These are phyloP conservation scores for Stegana nigrithorax DNA, from an alignment of 2,888 invertebrate genomes.

Conservation along the genomic window DNA sequence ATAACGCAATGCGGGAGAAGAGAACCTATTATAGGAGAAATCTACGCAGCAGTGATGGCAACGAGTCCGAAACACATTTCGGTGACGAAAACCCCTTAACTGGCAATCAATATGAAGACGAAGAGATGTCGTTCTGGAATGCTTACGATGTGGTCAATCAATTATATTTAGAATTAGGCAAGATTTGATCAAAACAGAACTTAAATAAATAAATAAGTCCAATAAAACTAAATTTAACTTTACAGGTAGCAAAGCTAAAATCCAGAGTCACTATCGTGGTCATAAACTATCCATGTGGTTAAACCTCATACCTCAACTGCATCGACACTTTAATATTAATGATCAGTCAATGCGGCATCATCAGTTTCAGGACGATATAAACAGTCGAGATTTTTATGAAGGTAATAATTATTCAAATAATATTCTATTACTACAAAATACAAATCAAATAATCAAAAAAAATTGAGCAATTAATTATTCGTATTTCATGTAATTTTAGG, in stretches of 20 bases:
- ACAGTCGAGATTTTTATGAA: slow-evolving; percentile 75
- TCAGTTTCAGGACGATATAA: slow-evolving; percentile 81
- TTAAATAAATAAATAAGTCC: neutral
- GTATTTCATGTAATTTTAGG: slow-evolving; percentile 69
- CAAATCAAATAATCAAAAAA: neutral
- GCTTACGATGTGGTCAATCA: slow-evolving; percentile 92
- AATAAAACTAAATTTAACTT: neutral
- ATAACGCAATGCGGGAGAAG: slow-evolving; percentile 60
- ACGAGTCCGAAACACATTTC: no score
- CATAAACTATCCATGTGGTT: slow-evolving; percentile 95
- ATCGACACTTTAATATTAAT: slow-evolving; percentile 81
- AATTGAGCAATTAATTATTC: neutral
- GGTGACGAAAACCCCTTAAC: slow-evolving; percentile 31
- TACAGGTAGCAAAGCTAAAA: slow-evolving; percentile 78
- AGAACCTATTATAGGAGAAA: slow-evolving; percentile 51
- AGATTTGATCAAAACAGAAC: neutral
- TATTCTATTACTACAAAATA: neutral
- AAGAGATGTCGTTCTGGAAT: slow-evolving; percentile 82
- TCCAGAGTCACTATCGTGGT: slow-evolving; percentile 91
- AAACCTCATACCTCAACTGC: slow-evolving; percentile 89
- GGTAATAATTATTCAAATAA: no score
- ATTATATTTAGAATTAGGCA: slow-evolving; percentile 84
- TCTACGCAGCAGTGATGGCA: slow-evolving; percentile 52
- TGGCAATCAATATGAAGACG: slow-evolving; percentile 45
- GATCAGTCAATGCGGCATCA: slow-evolving; percentile 89